Conservation (phyloP, 2,888 invertebrate species). For the Brachyptera risi region DNA sequence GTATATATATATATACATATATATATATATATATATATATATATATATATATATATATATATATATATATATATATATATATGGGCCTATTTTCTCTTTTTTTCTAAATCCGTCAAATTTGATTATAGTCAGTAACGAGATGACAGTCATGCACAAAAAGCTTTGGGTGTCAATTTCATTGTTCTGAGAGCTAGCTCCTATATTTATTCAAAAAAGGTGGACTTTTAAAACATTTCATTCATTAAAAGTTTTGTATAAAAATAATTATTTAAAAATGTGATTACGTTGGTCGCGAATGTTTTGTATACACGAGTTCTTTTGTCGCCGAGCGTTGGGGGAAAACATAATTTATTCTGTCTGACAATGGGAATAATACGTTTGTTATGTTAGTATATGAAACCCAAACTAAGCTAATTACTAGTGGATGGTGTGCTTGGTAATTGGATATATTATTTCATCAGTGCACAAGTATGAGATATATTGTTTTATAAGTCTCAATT, state of each 20-base stretch:
- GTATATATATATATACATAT: no score
- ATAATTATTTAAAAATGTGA: slow-evolving; percentile 26
- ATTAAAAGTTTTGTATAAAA: slow-evolving; percentile 18
- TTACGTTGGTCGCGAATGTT: slow-evolving; percentile 21
- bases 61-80: no score
- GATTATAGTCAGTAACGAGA: not conserved
- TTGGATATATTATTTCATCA: no score
- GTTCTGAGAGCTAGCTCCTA: not conserved
- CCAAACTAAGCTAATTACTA: no score
- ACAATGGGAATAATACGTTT: no score
- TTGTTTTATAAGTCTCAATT: no score
- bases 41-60: no score
- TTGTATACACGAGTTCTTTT: slow-evolving; percentile 26
- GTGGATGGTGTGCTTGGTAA: no score
- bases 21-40: no score
- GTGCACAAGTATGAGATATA: no score
- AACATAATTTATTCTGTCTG: slow-evolving; percentile 7
- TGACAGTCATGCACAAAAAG: not conserved
- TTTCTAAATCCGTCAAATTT: not conserved
- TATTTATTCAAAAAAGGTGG: slow-evolving; percentile 14
- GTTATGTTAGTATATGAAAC: no score
- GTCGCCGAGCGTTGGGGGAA: not conserved
- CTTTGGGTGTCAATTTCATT: slow-evolving; percentile 7
- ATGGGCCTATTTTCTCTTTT: not conserved
- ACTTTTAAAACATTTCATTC: slow-evolving; percentile 21